Conservation (phyloP, 2,797 vertebrate species). For the Hirundo rustica region DNA sequence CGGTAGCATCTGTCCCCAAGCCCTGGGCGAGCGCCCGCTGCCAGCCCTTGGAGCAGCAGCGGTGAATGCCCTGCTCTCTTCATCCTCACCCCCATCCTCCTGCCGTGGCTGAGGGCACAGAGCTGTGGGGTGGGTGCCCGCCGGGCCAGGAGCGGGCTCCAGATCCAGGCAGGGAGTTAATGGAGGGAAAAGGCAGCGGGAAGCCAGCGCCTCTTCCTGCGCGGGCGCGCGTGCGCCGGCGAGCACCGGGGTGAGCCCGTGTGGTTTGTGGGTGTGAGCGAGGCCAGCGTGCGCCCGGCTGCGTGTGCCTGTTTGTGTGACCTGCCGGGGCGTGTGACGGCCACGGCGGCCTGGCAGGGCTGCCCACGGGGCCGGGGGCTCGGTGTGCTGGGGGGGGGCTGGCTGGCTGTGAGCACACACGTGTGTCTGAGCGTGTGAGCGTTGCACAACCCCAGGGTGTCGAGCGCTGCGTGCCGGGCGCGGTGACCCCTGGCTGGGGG, state of each 20-base stretch:
- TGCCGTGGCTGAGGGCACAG: not conserved
- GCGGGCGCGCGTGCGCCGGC: not conserved
- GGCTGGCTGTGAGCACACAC: not conserved
- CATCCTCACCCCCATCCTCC: not conserved
- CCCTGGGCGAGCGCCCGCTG: accelerated
- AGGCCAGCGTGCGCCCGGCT: not conserved
- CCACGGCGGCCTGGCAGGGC: not conserved
- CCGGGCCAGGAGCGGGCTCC: not conserved
- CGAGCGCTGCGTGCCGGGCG: accelerated
- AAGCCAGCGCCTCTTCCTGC: slow-evolving; percentile 18
- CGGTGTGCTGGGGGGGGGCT: not conserved
- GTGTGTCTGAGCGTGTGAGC: accelerated
- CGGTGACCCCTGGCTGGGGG: not conserved
- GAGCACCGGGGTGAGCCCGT: slow-evolving; percentile 15
- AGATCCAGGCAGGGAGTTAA: not conserved
- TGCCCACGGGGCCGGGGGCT: not conserved
- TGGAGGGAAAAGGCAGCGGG: slow-evolving; percentile 36
- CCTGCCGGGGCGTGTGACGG: not conserved
- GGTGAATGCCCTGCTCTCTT: accelerated
- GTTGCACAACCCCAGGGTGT: accelerated
- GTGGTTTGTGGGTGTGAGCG: slow-evolving; percentile 46
- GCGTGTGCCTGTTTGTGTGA: not conserved
- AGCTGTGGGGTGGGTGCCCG: not conserved
- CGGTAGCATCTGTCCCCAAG: not conserved
- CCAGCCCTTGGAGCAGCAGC: not conserved